Conservation (phyloP, 2,888 invertebrate genomes). For the Drosophila multiciliata region DNA sequence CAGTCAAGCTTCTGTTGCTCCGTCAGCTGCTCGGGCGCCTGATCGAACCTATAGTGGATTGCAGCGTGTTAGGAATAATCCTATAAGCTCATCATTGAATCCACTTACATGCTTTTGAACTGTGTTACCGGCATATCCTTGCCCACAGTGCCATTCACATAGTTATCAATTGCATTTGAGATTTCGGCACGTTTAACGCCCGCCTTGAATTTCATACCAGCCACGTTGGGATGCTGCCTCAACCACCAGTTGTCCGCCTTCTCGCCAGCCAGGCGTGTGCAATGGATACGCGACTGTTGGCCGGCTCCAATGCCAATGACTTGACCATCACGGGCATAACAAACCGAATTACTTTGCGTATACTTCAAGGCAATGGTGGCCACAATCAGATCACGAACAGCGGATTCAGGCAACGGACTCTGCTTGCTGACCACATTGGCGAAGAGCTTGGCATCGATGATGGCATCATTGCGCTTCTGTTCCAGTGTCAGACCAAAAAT, state of each 20-base stretch:
- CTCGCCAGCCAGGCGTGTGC: conserved; percentile 97
- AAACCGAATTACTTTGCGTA: conserved; percentile 99
- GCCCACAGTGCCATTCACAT: conserved; percentile 95
- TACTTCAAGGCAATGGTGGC: conserved; percentile 98
- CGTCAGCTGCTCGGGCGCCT: conserved; percentile 89
- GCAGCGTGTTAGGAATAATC: too few species aligned
- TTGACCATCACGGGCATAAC: conserved; percentile 94
- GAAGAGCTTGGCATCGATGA: conserved; percentile 92
- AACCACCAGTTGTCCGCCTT: conserved; percentile 99
- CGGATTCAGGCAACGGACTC: conserved; percentile 89
- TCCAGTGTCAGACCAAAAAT: conserved; percentile 94
- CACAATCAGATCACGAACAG: conserved; percentile 95
- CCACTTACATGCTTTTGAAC: conserved; percentile 90
- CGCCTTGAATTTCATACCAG: conserved; percentile 92
- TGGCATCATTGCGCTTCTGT: conserved; percentile 95
- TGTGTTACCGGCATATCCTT: conserved; percentile 92
- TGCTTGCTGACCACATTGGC: conserved; percentile 91
- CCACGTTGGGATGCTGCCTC: conserved; percentile 95
- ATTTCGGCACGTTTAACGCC: conserved; percentile 95
- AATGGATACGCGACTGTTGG: conserved; percentile 99
- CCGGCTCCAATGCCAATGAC: conserved; percentile 99
- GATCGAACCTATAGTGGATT: conserved; percentile 77
- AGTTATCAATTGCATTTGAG: conserved; percentile 98
- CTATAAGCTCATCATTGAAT: neutral
- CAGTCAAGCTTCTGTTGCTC: conserved; percentile 89